phyloP scores from a whole-genome alignment of 2,888 invertebrate species.

The Dioctria linearis region DNA sequence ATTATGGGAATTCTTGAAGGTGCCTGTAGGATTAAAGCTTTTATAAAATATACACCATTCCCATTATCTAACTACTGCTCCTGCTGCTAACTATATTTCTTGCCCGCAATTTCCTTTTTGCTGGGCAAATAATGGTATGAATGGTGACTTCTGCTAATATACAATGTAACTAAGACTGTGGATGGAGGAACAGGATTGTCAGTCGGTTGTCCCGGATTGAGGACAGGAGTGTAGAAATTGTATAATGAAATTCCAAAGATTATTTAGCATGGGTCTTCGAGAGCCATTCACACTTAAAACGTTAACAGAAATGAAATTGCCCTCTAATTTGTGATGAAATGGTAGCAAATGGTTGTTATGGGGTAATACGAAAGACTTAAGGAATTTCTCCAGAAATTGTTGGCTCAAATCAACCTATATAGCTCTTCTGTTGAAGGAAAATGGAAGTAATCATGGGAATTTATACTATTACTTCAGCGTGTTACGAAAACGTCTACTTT shows the following conservation, averaged over 20 bases:
- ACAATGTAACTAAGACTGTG: no score
- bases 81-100: background rate
- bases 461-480: no score
- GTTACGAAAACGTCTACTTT: no score
- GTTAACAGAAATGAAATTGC: constrained; percentile 20
- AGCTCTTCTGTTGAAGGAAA: no score
- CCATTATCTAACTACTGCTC: background rate
- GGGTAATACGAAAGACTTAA: constrained; percentile 18
- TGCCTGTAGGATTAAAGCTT: background rate
- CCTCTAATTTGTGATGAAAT: constrained; percentile 18
- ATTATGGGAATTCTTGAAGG: background rate
- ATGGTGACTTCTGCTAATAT: background rate
- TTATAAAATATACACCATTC: background rate
- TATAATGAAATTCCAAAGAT: constrained; percentile 38
- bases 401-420: no score
- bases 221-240: background rate
- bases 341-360: constrained; percentile 23
- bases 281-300: constrained; percentile 2
- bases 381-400: background rate
- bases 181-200: background rate
- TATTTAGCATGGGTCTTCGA: background rate
- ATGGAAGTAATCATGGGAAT: no score
- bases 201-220: background rate
- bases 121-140: background rate
- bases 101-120: background rate